A percentile compares a stretch with the other conserved stretches of the same genome.
These are phyloP conservation scores for Leguminivora glycinivorella DNA, from an alignment of 1,140 invertebrate species.

Conservation along the genomic window DNA sequence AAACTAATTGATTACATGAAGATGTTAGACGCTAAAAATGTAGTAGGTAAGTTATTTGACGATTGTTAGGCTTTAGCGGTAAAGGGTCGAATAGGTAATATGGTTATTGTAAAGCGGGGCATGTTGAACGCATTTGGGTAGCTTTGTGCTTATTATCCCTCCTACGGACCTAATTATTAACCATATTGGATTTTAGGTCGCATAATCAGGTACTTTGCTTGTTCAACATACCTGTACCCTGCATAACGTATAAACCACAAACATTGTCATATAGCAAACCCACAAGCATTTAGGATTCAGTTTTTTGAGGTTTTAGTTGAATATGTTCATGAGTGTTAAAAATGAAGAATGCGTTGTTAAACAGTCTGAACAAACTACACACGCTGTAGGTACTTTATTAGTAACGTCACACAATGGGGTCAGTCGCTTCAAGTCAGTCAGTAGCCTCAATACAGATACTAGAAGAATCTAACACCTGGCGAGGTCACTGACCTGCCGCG, in stretches of 20 bases:
- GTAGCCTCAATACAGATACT: slow-evolving; percentile 28
- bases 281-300: too few relatives aligned
- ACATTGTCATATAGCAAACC: too few relatives aligned
- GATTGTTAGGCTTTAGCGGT: too few relatives aligned
- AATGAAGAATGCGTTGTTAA: slow-evolving; percentile 23
- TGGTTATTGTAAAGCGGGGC: too few relatives aligned
- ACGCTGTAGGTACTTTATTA: background rate
- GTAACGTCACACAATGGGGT: slow-evolving; percentile 26
- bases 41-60: slow-evolving; percentile 19
- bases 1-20: background rate
- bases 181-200: too few relatives aligned
- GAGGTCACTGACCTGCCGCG: slow-evolving; percentile 69
- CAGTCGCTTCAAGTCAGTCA: slow-evolving; percentile 20
- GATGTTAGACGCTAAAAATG: background rate
- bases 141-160: too few relatives aligned
- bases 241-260: too few relatives aligned
- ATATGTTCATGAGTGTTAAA: slow-evolving; percentile 5
- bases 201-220: too few relatives aligned
- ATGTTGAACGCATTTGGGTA: too few relatives aligned
- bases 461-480: slow-evolving; percentile 38
- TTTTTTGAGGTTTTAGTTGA: slow-evolving; percentile 30
- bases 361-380: background rate
- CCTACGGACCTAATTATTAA: too few relatives aligned
- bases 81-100: too few relatives aligned
- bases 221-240: too few relatives aligned